Evolutionary conservation across 2,888 invertebrate species (phyloP).

Genomic region (Diadegma fenestrale): DNA sequence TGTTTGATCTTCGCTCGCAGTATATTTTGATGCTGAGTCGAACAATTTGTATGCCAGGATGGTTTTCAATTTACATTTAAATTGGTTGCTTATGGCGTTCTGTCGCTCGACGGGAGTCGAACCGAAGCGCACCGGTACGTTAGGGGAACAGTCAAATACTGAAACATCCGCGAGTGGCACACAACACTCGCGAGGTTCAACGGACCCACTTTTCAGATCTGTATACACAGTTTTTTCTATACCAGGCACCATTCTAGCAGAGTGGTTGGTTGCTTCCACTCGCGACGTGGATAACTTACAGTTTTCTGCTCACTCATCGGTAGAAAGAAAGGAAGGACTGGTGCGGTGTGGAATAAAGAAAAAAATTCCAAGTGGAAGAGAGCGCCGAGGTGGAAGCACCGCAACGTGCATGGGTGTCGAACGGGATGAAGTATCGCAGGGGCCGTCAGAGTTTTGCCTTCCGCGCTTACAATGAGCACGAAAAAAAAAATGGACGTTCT

Average conservation of each 20-base stretch:
- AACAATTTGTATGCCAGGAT: constrained; percentile 85
- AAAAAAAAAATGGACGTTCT: neutral
- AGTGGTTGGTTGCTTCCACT: constrained; percentile 38
- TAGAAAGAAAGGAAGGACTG: constrained; percentile 70
- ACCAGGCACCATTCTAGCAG: constrained; percentile 32
- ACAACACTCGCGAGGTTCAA: constrained; percentile 77
- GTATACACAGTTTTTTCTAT: constrained; percentile 69
- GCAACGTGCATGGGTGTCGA: constrained; percentile 54
- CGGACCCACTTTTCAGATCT: constrained; percentile 75
- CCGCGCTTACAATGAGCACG: neutral
- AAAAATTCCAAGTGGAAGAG: constrained; percentile 39
- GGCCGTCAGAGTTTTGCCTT: constrained; percentile 6
- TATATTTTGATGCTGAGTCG: constrained; percentile 85
- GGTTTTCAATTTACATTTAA: constrained; percentile 85
- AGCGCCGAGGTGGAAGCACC: constrained; percentile 40
- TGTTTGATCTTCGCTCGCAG: constrained; percentile 84
- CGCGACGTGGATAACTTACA: constrained; percentile 29
- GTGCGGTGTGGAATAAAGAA: constrained; percentile 58
- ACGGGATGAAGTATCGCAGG: constrained; percentile 52
- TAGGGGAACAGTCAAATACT: constrained; percentile 83
- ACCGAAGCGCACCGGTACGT: constrained; percentile 71
- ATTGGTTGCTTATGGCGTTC: constrained; percentile 85
- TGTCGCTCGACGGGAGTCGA: constrained; percentile 84
- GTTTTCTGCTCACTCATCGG: constrained; percentile 67
- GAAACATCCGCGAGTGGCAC: constrained; percentile 79